Percentiles rank a stretch among this genome's conserved stretches.
phyloP scores from a whole-genome alignment of 2,113 vertebrate species.

The Antigone vipio region DNA sequence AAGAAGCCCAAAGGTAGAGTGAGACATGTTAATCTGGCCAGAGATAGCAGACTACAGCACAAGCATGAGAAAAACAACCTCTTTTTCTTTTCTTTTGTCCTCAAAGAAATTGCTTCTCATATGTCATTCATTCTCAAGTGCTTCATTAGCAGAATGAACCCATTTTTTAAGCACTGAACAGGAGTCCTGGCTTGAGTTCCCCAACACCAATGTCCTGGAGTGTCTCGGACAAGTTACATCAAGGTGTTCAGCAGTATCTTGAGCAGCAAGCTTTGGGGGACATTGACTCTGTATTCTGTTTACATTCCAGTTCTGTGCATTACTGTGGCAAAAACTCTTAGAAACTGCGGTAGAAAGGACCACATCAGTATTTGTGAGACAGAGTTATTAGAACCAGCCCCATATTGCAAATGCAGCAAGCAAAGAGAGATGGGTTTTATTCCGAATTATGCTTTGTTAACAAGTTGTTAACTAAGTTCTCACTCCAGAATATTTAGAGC shows the following conservation, averaged over 20 bases:
- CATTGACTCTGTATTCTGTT: neutral
- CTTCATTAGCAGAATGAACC: neutral
- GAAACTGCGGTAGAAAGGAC: neutral
- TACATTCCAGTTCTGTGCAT: neutral
- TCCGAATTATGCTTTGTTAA: slow-evolving; percentile 69
- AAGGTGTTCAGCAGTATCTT: neutral
- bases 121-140: neutral
- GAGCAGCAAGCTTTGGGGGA: neutral
- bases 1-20: neutral
- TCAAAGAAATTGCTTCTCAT: neutral
- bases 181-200: neutral
- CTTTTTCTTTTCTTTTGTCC: neutral
- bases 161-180: neutral
- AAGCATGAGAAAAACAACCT: neutral
- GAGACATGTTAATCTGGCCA: neutral
- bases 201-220: neutral
- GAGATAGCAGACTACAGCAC: neutral
- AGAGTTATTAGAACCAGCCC: slow-evolving; percentile 36
- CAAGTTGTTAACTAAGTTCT: slow-evolving; percentile 71
- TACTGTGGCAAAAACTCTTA: neutral
- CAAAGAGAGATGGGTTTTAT: slow-evolving; percentile 53
- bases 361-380: neutral
- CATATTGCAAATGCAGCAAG: slow-evolving; percentile 41
- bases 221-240: neutral
- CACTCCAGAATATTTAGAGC: slow-evolving; percentile 71